Conservation (phyloP, 2,888 invertebrate species). For the Clusia tigrina region DNA sequence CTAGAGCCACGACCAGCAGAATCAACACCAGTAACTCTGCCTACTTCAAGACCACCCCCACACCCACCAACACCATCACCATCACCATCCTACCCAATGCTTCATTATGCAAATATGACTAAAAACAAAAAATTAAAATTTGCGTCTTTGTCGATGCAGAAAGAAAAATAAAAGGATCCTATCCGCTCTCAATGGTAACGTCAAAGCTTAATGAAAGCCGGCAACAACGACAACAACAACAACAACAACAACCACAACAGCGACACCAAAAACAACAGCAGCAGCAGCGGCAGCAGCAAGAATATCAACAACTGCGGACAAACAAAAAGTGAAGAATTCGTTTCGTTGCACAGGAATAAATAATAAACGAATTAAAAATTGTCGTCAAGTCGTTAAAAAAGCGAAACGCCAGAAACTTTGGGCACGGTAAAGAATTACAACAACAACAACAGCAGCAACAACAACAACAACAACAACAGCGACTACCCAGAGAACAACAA, state of each 20-base stretch:
- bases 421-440: too few species aligned
- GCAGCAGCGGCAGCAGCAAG: neutral
- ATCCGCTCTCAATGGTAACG: too few species aligned
- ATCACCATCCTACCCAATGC: conserved; percentile 33
- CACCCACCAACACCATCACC: conserved; percentile 24
- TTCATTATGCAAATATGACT: conserved; percentile 54
- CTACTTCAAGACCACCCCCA: conserved; percentile 22
- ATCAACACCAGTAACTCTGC: too few species aligned
- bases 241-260: conserved; percentile 34
- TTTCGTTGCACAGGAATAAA: conserved; percentile 47
- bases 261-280: conserved; percentile 14
- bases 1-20: too few species aligned
- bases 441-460: conserved; percentile 1
- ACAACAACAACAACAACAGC: neutral
- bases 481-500: neutral
- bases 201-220: too few species aligned
- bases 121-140: conserved; percentile 44
- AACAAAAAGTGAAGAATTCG: conserved; percentile 30
- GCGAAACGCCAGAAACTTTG: neutral
- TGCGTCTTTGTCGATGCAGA: conserved; percentile 34
- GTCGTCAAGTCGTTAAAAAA: conserved; percentile 28
- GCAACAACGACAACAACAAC: conserved; percentile 22
- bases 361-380: conserved; percentile 59
- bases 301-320: neutral
- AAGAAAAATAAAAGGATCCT: conserved; percentile 35